Evolutionary conservation across 2,888 invertebrate genomes (phyloP).

Genomic region (Nudaria mundana): DNA sequence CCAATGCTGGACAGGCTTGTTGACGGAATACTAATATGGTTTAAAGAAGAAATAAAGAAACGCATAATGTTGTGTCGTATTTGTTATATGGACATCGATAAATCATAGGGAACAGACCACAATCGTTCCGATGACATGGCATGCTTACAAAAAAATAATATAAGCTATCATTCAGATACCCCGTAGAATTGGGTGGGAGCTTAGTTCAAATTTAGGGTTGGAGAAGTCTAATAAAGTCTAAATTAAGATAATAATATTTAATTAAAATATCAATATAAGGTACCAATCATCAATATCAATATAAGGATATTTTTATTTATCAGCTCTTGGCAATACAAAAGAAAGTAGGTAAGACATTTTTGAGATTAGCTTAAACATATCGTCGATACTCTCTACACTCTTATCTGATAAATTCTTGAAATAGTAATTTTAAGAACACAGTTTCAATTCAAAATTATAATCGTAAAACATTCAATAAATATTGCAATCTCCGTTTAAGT

Average conservation of each 20-base stretch:
- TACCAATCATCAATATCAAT: too few relatives aligned
- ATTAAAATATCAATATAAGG: too few relatives aligned
- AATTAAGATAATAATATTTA: too few relatives aligned
- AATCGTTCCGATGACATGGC: constrained; percentile 80
- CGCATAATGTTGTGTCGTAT: constrained; percentile 79
- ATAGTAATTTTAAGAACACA: too few relatives aligned
- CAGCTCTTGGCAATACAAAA: too few relatives aligned
- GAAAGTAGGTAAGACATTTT: too few relatives aligned
- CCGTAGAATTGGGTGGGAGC: constrained; percentile 76
- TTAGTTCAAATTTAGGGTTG: constrained; percentile 55
- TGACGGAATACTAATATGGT: constrained; percentile 79
- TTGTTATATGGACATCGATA: constrained; percentile 80
- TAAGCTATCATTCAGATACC: constrained; percentile 76
- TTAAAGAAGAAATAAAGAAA: constrained; percentile 80
- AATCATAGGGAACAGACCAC: constrained; percentile 79
- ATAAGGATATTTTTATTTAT: too few relatives aligned
- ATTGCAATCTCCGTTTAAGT: constrained; percentile 15
- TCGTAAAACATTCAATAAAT: constrained; percentile 35
- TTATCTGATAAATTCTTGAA: too few relatives aligned
- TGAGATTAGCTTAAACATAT: too few relatives aligned
- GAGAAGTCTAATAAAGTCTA: constrained; percentile 7
- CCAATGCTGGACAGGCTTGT: constrained; percentile 73
- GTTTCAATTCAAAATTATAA: too few relatives aligned
- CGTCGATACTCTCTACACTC: too few relatives aligned
- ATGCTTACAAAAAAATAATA: constrained; percentile 78